phyloP scores from a whole-genome alignment of 2,797 vertebrate genomes.

The Arremon aurantiirostris region DNA sequence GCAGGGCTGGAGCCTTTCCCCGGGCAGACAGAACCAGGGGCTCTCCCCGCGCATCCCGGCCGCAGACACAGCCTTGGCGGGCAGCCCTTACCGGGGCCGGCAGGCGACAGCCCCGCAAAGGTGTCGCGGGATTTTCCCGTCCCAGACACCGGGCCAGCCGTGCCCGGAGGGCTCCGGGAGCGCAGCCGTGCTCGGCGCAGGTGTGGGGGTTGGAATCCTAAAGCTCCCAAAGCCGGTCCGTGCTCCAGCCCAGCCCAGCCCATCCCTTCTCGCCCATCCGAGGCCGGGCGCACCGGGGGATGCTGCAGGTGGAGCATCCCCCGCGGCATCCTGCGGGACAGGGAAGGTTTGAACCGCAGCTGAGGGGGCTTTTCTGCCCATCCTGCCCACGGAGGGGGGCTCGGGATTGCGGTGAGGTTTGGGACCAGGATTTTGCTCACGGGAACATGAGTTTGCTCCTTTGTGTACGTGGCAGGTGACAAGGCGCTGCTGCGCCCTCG shows the following conservation, averaged over 20 bases:
- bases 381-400: not conserved
- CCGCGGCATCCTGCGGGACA: not conserved
- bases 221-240: not conserved
- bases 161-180: not conserved
- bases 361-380: not conserved
- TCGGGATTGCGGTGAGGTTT: not conserved
- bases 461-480: conserved; percentile 9
- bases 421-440: not conserved
- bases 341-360: not conserved
- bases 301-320: not conserved
- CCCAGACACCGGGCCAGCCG: not conserved
- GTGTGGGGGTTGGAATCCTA: not conserved
- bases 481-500: not conserved
- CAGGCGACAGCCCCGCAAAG: not conserved
- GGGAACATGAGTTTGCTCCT: not conserved
- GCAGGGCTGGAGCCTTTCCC: not conserved
- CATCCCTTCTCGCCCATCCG: not conserved
- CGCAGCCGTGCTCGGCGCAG: not conserved
- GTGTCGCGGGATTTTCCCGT: not conserved
- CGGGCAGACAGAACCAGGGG: not conserved
- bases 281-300: not conserved
- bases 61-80: not conserved
- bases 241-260: not conserved
- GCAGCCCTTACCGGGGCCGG: not conserved
- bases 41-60: not conserved